These are phyloP conservation scores for Hyalella azteca DNA, from an alignment of 2,888 invertebrate species.

Conservation along the genomic window DNA sequence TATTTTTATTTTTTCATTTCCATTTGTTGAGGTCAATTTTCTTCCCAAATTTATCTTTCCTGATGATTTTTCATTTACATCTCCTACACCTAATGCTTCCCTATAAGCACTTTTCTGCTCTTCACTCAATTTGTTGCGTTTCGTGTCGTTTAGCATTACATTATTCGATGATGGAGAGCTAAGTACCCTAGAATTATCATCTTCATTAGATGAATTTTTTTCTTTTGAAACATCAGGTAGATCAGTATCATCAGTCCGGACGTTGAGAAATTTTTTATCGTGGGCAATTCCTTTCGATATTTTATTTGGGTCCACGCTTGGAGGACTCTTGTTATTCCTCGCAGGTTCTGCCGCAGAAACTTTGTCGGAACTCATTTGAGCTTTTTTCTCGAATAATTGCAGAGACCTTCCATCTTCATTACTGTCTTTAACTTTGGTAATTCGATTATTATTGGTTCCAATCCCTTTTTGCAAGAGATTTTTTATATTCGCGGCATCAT, in stretches of 20 bases:
- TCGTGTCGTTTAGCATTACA: too few relatives aligned
- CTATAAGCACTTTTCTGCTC: too few relatives aligned
- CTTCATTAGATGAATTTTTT: too few relatives aligned
- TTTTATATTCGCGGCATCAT: constrained; percentile 22
- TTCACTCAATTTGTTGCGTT: too few relatives aligned
- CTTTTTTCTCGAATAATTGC: constrained; percentile 27
- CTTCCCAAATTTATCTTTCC: too few relatives aligned
- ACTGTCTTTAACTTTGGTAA: constrained; percentile 18
- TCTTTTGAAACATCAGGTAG: too few relatives aligned
- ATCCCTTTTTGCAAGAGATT: constrained; percentile 4
- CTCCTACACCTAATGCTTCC: too few relatives aligned
- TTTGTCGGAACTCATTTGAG: constrained; percentile 5
- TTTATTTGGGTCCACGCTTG: not conserved
- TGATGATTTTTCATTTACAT: too few relatives aligned
- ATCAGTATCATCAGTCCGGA: not conserved
- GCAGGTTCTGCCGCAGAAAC: constrained; percentile 5
- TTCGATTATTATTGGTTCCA: constrained; percentile 37
- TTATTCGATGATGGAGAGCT: too few relatives aligned
- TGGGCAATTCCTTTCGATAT: not conserved
- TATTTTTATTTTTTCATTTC: too few relatives aligned
- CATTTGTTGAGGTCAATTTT: too few relatives aligned
- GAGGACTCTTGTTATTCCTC: not conserved
- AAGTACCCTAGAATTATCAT: too few relatives aligned
- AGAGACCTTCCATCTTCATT: constrained; percentile 30
- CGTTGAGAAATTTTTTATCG: not conserved